Evolutionary conservation across 2,888 invertebrate species (phyloP), one percentile per base, ranked within the genome.

Genomic region (Ophion obscuratus): DNA sequence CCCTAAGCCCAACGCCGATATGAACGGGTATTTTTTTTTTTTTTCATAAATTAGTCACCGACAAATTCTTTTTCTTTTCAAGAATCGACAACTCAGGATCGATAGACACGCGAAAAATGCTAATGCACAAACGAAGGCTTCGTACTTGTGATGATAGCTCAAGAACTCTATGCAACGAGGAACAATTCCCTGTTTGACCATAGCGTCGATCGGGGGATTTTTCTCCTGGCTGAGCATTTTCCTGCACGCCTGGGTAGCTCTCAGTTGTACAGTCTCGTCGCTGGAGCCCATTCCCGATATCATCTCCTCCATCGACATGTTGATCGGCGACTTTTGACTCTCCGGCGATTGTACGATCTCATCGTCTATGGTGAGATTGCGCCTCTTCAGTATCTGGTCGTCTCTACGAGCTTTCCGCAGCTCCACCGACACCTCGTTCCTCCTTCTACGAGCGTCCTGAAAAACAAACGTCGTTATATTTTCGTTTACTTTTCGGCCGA

Each of bases 371-470:
- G 95, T 95, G 89, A 99, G 96, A 89, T 99, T 99, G 81, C 99
- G 95, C 27, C 98, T 95, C 94, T 99, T 99, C 79, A 97, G 96
- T 61, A 99, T 95, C 92, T 99, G 98, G 90, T 99, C 99, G 94
- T 99, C 99, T 89, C 99, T 97, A 81, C 97, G 97, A 24, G 98
- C 97, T 95, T 99, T 99, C 20, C 99, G 96, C 53, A 99, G 95
- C 89, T 99, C 98, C 2, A 99, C 97, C 2, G 97, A 97, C 70
- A 97, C 96, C 94, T 99, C 99, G 84, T 96, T 97, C 81, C 99
- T 96, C 88, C 98, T 96, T 87, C 98, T 96, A 73, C 99, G 96
- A 93, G 99, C 97, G 90, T 98, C 98, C 98, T 98, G 61, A 31
- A 66, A 74, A 76, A 73, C 44, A 84, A 87, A 20, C 44, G 27